phyloP scores from a whole-genome alignment of 2,888 invertebrate genomes.

The Platycheirus rosarum region DNA sequence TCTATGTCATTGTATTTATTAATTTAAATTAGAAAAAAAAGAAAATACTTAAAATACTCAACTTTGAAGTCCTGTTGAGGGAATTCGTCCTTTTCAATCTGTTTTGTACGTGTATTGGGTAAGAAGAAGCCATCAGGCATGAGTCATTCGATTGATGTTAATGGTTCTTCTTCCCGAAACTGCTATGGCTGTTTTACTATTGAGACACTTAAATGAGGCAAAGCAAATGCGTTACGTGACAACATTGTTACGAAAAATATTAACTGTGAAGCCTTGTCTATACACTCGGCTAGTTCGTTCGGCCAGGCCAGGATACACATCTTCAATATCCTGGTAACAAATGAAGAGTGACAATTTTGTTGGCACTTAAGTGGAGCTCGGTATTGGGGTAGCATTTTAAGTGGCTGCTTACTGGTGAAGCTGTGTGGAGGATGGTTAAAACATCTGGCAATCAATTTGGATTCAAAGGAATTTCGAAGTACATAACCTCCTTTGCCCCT shows the following conservation, averaged over 20 bases:
- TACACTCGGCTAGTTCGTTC: too few relatives aligned
- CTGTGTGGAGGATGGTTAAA: not conserved
- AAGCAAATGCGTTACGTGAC: conserved; percentile 60
- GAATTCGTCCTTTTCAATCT: too few relatives aligned
- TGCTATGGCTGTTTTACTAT: too few relatives aligned
- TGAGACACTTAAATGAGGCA: conserved; percentile 53
- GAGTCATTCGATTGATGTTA: conserved; percentile 42
- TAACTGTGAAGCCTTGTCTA: conserved; percentile 39
- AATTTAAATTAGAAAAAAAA: not conserved
- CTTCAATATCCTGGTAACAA: conserved; percentile 45
- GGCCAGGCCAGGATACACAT: conserved; percentile 21
- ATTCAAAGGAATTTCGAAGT: conserved; percentile 11
- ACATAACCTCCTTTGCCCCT: not conserved
- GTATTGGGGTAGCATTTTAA: conserved; percentile 32
- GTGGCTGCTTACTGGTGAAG: conserved; percentile 2
- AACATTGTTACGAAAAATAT: conserved; percentile 50
- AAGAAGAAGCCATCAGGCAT: conserved; percentile 19
- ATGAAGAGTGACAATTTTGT: conserved; percentile 51
- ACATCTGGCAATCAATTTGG: conserved; percentile 22
- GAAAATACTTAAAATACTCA: not conserved
- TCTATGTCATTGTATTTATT: not conserved
- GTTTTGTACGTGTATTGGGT: too few relatives aligned
- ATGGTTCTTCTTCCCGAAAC: conserved; percentile 39
- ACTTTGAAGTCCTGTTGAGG: too few relatives aligned
- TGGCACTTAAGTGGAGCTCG: conserved; percentile 6